Percentiles rank a stretch among this genome's conserved stretches.
phyloP scores from a whole-genome alignment of 1,140 invertebrate genomes.

The Neomicropteryx cornuta region DNA sequence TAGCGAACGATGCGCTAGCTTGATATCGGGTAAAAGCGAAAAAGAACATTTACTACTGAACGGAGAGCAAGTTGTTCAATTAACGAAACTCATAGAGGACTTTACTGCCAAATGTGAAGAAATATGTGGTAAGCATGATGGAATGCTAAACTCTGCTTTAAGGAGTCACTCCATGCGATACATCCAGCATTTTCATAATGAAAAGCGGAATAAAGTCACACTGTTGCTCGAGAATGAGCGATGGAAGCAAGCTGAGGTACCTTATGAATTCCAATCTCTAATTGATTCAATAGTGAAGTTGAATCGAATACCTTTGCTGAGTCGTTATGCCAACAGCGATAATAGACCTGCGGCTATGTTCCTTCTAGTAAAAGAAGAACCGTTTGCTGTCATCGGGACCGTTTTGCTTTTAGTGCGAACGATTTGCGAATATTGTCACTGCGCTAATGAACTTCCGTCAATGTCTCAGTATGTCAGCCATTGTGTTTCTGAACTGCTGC shows the following conservation, averaged over 20 bases:
- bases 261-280: conserved; percentile 73
- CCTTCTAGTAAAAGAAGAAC: conserved; percentile 67
- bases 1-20: conserved; percentile 79
- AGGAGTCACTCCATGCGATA: conserved; percentile 85
- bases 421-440: conserved; percentile 82
- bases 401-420: conserved; percentile 79
- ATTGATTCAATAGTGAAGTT: conserved; percentile 73
- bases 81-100: conserved; percentile 67
- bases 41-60: conserved; percentile 54
- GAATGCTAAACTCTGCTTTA: conserved; percentile 69
- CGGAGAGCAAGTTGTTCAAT: conserved; percentile 63
- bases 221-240: conserved; percentile 79
- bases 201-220: conserved; percentile 75
- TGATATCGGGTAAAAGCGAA: conserved; percentile 63
- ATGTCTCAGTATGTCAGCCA: conserved; percentile 58
- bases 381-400: conserved; percentile 75
- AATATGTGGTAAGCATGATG: conserved; percentile 69
- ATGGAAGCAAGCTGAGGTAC: conserved; percentile 91
- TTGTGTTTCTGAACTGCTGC: conserved; percentile 76
- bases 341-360: conserved; percentile 36
- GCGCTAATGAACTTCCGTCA: conserved; percentile 53
- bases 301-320: no score
- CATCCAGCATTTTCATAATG: conserved; percentile 83
- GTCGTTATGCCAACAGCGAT: no score
- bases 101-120: conserved; percentile 68